Evolutionary conservation across 64 coral and sea anemone genomes (phyloP), one percentile per base, ranked within the genome.

Genomic region (Montipora sp.): DNA sequence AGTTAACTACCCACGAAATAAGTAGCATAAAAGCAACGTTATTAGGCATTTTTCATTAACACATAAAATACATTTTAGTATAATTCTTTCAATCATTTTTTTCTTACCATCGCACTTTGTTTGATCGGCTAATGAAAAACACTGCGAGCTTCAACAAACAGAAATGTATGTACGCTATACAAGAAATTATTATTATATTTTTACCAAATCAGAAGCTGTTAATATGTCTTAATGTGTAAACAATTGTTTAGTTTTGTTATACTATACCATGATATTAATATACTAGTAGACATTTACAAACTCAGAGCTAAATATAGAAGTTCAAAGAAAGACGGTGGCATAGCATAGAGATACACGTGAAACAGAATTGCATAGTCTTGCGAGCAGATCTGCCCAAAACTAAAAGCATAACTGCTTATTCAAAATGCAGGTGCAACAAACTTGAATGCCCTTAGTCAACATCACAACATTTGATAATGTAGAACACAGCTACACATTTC

Each of bases 401-500:
- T 36, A 72, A 72, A 67, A 85, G 72, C 70, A 86, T 66, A 86
- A 61, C 70, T 65, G 23, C 61, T 66, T 46, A 70, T 86, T 72
- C 83, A 53, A 80, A 90, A 51, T 47, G 59, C 44, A 70, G 4
- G 60, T 63, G 0, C 60, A 78, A 69, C 75, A 80, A 65, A 65
- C 57, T 46, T 58, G 49, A 79, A 78, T 66, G 66, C 75, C 36
- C 47, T 73, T 13, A 77, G 57, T 77, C 57, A 60, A 53, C 63
- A 89, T 43, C 22, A n/a, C 8, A 63, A 48, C 43, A 46, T 9
- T 63, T 75, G 69, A 77, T 75, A 47, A 49, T 80, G 65, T 80
- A 66, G 47, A 80, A 63, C 59, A 68, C 77, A 46, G 36, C 70
- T 74, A 94, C 51, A 94, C 67, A 81, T 66, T 94, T 68, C 92